These are phyloP conservation scores for Drosophila mimetica DNA, from an alignment of 2,888 invertebrate species.

Conservation along the genomic window DNA sequence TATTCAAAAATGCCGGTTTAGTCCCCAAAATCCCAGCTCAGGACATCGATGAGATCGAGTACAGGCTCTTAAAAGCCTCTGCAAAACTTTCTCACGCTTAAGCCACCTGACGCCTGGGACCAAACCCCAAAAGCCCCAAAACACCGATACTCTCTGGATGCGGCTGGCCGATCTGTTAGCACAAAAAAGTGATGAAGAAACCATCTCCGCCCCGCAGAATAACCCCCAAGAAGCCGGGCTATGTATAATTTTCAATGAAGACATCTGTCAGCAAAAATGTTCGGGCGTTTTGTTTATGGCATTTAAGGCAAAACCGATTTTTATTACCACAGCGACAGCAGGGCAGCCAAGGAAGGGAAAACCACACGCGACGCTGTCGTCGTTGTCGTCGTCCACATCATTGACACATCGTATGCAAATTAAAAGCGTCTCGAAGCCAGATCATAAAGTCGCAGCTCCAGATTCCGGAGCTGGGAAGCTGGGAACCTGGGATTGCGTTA, in stretches of 20 bases:
- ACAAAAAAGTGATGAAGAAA: conserved; percentile 10
- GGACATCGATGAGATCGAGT: neutral
- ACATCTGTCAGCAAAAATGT: conserved; percentile 82
- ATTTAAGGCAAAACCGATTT: conserved; percentile 77
- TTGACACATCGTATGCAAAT: conserved; percentile 80
- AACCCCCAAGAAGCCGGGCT: neutral
- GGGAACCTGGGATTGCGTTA: neutral
- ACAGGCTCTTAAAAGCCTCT: conserved; percentile 3
- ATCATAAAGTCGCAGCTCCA: conserved; percentile 59
- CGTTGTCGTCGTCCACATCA: conserved; percentile 64
- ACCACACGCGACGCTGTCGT: conserved; percentile 56
- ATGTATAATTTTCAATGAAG: conserved; percentile 81
- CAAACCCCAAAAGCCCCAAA: conserved; percentile 16
- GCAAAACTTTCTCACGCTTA: conserved; percentile 71
- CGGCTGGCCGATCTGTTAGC: conserved; percentile 15
- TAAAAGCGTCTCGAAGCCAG: conserved; percentile 71
- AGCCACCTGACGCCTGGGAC: conserved; percentile 70
- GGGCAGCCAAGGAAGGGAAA: conserved; percentile 15
- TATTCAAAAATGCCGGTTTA: too few relatives aligned
- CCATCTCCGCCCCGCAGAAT: neutral
- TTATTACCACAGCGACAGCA: conserved; percentile 67
- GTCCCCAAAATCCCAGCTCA: neutral
- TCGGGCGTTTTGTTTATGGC: conserved; percentile 80
- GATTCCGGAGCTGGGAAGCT: conserved; percentile 16
- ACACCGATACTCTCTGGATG: neutral